Percentiles rank a stretch among this genome's conserved stretches.
phyloP scores from a whole-genome alignment of 2,113 vertebrate genomes.

The Brachyhypopomus occidentalis region DNA sequence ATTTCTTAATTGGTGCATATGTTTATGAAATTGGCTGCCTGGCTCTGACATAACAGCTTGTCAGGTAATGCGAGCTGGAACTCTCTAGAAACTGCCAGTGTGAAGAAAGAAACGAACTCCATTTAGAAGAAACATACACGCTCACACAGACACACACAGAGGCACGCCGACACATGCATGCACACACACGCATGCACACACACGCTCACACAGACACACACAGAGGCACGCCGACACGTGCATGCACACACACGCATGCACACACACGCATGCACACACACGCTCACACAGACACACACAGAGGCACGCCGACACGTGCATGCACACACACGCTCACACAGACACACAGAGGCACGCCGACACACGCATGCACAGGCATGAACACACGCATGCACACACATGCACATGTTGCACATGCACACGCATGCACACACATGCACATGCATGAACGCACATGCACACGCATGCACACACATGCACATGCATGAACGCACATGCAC shows the following conservation, averaged over 20 bases:
- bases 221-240: slow-evolving; percentile 22
- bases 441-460: too few species aligned
- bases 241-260: neutral
- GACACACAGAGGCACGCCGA: neutral
- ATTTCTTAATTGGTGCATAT: slow-evolving; percentile 77
- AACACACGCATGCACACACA: too few species aligned
- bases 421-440: too few species aligned
- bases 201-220: neutral
- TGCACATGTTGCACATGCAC: neutral
- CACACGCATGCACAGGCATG: neutral
- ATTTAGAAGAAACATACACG: slow-evolving; percentile 27
- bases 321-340: neutral
- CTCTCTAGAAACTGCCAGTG: slow-evolving; percentile 41
- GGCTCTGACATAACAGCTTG: slow-evolving; percentile 59
- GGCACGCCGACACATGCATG: neutral
- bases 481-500: neutral
- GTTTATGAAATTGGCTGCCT: slow-evolving; percentile 73
- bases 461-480: neutral
- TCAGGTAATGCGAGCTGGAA: slow-evolving; percentile 57
- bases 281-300: neutral
- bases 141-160: neutral
- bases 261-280: neutral
- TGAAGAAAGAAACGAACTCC: slow-evolving; percentile 19
- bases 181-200: neutral
- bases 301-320: too few species aligned